Evolutionary conservation across 2,888 invertebrate genomes (phyloP), one percentile per base, ranked within the genome.

Genomic region (Cylindroiulus punctatus): DNA sequence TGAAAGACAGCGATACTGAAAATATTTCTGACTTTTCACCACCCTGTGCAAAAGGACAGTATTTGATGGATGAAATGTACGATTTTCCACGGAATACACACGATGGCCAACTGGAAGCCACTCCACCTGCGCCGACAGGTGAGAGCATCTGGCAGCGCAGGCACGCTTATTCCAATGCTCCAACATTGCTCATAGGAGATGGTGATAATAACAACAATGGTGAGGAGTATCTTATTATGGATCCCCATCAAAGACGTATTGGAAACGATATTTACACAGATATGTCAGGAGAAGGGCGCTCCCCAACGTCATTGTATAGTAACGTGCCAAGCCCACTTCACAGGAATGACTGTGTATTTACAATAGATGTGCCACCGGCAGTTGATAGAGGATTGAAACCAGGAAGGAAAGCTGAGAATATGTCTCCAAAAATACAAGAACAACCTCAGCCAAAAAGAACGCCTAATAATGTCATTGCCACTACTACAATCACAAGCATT

Each of bases 381-480:
- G 96, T 97, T 40, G 95, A 97, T 90, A 93, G 97, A 85, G 95
- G 94, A 81, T 91, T 96, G 65, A 97, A 97, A 91, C 97, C 97
- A 8, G 44, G 83, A 42, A 30, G 86, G 42, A 40, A 52, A 40
- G 84, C 47, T 17, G 36, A 30, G 10, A 36, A 8, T 44, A 32
- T 36, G 10, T 65, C 86, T 26, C 82, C 42, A 0, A 22, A 32
- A 32, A 19, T 19, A 26, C 82, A 81, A 26, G 36, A 22, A 82
- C 83, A 40, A 14, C 82, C 36, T 36, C 82, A 82, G 22, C 65
- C 26, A 26, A 26, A 65, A 65, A 65, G 65, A 65, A 65, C 26
- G 19, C 52, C 32, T 36, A 36, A 12, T 36, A 42, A 82, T 36
- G n/a, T 82, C 36, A 82, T n/a, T 17, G 40, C 36, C 36, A 0